phyloP scores from a whole-genome alignment of 2,888 invertebrate species.

The Blastobasis adustella region DNA sequence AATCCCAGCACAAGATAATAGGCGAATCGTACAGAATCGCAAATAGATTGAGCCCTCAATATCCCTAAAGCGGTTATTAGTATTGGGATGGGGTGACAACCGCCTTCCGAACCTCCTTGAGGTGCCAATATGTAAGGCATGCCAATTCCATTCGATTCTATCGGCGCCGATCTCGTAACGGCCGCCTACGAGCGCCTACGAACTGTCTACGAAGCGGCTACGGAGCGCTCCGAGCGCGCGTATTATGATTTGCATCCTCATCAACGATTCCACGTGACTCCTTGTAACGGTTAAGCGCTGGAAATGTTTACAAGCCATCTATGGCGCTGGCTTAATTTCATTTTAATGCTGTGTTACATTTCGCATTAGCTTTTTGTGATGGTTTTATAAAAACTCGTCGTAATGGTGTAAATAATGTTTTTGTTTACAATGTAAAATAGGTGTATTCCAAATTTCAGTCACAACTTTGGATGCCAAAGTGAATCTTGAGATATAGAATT shows the following conservation, averaged over 20 bases:
- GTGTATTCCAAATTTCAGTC: no score
- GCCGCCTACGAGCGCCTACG: conserved; percentile 43
- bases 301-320: no score
- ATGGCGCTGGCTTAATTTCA: no score
- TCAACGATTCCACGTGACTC: neutral
- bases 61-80: conserved; percentile 41
- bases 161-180: conserved; percentile 39
- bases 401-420: no score
- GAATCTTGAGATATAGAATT: conserved; percentile 3
- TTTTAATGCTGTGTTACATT: no score
- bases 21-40: no score
- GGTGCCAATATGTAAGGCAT: conserved; percentile 37
- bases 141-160: conserved; percentile 29
- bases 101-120: conserved; percentile 35
- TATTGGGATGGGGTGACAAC: conserved; percentile 51
- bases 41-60: conserved; percentile 18
- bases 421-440: no score
- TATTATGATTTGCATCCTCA: neutral
- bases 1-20: no score
- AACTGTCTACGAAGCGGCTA: conserved; percentile 39
- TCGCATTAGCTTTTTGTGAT: no score
- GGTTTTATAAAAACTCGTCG: no score
- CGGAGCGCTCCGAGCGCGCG: conserved; percentile 10
- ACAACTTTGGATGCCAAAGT: neutral
- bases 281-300: no score